phyloP scores from a whole-genome alignment of 2,113 vertebrate species.

The Empidonax alnorum region DNA sequence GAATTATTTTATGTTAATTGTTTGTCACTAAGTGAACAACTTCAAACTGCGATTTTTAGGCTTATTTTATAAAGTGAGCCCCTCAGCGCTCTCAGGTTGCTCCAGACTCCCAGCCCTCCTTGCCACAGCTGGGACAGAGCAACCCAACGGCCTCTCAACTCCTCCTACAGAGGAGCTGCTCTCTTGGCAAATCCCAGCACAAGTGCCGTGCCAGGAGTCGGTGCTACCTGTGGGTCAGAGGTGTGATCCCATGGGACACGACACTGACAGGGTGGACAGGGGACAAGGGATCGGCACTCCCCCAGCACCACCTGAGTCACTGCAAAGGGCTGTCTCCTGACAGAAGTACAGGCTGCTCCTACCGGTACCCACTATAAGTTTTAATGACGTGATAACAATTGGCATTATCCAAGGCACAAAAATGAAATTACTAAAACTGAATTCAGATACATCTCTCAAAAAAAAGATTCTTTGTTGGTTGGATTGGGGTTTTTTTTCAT shows the following conservation, averaged over 20 bases:
- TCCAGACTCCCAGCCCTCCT: neutral
- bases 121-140: neutral
- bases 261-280: fast-evolving
- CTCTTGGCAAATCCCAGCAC: neutral
- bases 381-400: neutral
- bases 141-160: neutral
- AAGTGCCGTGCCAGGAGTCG: neutral
- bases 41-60: neutral
- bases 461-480: neutral
- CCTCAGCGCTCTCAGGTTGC: neutral
- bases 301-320: neutral
- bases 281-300: neutral
- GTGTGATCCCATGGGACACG: neutral
- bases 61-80: neutral
- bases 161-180: neutral
- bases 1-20: neutral
- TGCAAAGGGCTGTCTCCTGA: neutral
- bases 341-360: neutral
- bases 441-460: neutral
- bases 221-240: fast-evolving
- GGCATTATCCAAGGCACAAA: neutral
- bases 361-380: neutral
- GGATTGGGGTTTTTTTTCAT: neutral
- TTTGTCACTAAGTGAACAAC: neutral
- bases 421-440: neutral